phyloP scores from a whole-genome alignment of 2,888 invertebrate species.

The Drosophila villosipedis region DNA sequence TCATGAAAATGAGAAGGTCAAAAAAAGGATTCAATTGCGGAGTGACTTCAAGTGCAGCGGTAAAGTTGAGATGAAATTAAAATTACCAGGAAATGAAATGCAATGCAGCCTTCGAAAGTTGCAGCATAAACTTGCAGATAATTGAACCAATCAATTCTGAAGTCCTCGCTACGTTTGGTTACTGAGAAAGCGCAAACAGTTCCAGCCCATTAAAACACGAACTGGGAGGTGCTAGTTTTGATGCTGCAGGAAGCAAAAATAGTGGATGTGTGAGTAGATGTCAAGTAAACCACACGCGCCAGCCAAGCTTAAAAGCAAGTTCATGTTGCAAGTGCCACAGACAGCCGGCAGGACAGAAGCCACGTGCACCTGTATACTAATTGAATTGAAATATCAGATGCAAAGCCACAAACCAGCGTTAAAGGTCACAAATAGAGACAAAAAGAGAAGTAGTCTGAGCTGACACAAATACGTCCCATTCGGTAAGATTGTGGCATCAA shows the following conservation, averaged over 20 bases:
- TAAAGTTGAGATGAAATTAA: slow-evolving; percentile 14
- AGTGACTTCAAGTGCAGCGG: neutral
- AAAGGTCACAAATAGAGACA: slow-evolving; percentile 8
- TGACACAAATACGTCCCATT: slow-evolving; percentile 18
- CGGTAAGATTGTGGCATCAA: slow-evolving; percentile 41
- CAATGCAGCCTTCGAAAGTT: slow-evolving; percentile 16
- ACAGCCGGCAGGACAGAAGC: slow-evolving; percentile 12
- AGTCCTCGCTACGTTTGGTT: slow-evolving; percentile 2
- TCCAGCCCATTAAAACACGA: slow-evolving; percentile 8
- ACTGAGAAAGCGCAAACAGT: slow-evolving; percentile 21
- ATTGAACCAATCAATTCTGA: slow-evolving; percentile 19
- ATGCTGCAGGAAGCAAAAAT: neutral
- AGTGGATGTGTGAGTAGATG: slow-evolving; percentile 11
- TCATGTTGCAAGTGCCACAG: slow-evolving; percentile 56
- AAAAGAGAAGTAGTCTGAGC: neutral
- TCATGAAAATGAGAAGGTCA: neutral
- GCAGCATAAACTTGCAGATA: slow-evolving; percentile 6
- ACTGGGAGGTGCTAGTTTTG: neutral
- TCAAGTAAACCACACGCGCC: slow-evolving; percentile 36
- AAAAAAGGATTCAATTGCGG: neutral
- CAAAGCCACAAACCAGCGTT: slow-evolving; percentile 1
- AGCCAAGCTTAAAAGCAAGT: slow-evolving; percentile 59
- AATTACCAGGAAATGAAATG: slow-evolving; percentile 23
- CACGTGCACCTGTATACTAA: slow-evolving; percentile 54
- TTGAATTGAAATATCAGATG: slow-evolving; percentile 39